Base-by-base conservation (phyloP, 2,113 vertebrate genomes). In the Chamaetylas fuelleborni region DNA sequence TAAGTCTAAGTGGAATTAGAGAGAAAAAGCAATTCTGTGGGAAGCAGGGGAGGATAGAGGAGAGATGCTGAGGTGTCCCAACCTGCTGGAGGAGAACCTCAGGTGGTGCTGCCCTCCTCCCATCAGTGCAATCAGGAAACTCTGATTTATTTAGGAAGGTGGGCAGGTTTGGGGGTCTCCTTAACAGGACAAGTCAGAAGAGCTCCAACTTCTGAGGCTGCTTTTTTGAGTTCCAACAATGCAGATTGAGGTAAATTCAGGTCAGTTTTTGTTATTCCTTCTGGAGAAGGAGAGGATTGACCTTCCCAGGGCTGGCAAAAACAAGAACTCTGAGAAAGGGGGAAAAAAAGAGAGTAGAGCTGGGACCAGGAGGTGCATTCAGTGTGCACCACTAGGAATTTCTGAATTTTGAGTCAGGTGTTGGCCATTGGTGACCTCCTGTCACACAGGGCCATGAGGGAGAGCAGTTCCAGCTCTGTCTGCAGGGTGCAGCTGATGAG, bases 1-100 rank as follows among this genome's bases (percentile, higher is more conserved):
- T 48, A 57, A 92, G 47, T 82, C 56, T 86, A 24, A 93, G 62
- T 82, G 90, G 79, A 94, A 88, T 92, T 94, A 7, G 0, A 29
- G 62, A 85, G 57, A 33, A 86, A 93, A 94, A 65, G 62, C 66
- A 62, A 57, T 90, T 92, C 19, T 19, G n/a, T 7, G 12, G 58
- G 74, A 79, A 67, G 60, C 42, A 29, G 33, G 6, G 7, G 5
- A 81, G 81, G 23, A 61, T 33, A 5, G 48, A 16, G 51, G 84
- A 61, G 65, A 40, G 73, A 6, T 53, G 38, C 7, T 67, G 88
- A 19, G 24, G 47, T 8, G 25, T 53, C 67, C 62, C 79, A 76
- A 1, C 12, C 50, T 71, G 73, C 67, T 23, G 5, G n/a, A 58
- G 76, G 19, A 82, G 38, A 26, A 4, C 23, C 8, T 33, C 33